phyloP scores from a whole-genome alignment of 2,113 vertebrate genomes.

The Alethe castanea region DNA sequence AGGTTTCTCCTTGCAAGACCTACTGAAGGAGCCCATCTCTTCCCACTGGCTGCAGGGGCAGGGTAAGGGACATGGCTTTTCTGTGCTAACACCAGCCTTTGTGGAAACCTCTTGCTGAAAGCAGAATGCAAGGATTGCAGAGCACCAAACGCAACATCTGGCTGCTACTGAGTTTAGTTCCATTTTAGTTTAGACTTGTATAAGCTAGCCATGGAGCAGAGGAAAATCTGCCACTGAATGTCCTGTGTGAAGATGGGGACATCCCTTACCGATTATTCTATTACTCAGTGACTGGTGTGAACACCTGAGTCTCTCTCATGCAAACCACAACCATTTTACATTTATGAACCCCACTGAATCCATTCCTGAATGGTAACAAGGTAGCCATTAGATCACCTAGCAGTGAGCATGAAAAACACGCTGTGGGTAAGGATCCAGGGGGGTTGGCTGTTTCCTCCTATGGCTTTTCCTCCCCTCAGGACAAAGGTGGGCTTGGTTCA shows the following conservation, averaged over 20 bases:
- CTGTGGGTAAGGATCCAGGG: fast-evolving
- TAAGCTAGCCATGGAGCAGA: fast-evolving
- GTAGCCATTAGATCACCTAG: background rate
- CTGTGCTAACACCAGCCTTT: background rate
- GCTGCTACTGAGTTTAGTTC: background rate
- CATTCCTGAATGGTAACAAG: background rate
- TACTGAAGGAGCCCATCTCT: background rate
- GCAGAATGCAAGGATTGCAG: background rate
- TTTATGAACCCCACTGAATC: background rate
- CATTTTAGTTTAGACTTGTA: background rate
- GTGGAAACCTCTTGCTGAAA: background rate
- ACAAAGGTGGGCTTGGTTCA: background rate
- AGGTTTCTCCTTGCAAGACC: background rate
- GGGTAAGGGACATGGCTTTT: background rate
- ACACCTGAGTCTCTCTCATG: background rate
- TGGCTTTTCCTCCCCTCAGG: background rate
- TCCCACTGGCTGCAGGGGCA: background rate
- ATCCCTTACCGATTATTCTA: background rate
- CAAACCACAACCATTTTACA: background rate
- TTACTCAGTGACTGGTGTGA: background rate
- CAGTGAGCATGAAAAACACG: background rate
- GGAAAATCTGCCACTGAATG: background rate
- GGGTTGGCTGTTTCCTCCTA: background rate
- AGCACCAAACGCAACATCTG: background rate
- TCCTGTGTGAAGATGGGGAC: background rate